phyloP scores from a whole-genome alignment of 2,888 invertebrate species.

The Disparrhopalites patrizii region DNA sequence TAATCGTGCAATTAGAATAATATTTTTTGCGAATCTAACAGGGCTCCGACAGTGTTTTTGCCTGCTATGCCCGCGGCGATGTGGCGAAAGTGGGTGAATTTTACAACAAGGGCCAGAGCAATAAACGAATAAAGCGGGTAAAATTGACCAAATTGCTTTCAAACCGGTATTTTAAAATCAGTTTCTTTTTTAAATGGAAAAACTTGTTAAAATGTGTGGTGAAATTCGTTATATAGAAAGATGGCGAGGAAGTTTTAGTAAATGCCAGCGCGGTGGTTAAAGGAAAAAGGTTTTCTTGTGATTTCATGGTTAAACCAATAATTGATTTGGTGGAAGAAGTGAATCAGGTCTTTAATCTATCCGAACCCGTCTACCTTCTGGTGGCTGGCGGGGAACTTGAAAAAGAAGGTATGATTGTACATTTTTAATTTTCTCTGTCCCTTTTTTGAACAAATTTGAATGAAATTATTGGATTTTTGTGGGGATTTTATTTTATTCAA shows the following conservation, averaged over 20 bases:
- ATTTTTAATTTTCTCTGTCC: no score
- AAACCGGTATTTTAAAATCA: no score
- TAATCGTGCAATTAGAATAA: neutral
- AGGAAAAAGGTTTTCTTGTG: neutral
- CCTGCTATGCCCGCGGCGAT: conserved; percentile 55
- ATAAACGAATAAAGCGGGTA: neutral
- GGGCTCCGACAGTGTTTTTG: conserved; percentile 78
- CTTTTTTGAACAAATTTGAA: no score
- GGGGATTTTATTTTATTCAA: no score
- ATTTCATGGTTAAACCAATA: neutral
- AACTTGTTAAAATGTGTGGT: neutral
- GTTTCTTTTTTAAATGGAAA: neutral
- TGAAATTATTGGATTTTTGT: no score
- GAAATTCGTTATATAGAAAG: neutral
- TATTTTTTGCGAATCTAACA: conserved; percentile 47
- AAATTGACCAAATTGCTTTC: no score
- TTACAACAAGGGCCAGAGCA: neutral
- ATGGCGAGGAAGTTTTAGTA: neutral
- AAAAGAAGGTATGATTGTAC: no score
- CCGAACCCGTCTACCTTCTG: neutral
- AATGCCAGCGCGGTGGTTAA: neutral
- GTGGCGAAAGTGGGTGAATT: neutral
- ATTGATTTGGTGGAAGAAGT: neutral
- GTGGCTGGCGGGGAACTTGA: no score
- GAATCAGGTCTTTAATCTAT: neutral